phyloP scores from a whole-genome alignment of 2,797 vertebrate genomes.

The Anabacerthia variegaticeps region DNA sequence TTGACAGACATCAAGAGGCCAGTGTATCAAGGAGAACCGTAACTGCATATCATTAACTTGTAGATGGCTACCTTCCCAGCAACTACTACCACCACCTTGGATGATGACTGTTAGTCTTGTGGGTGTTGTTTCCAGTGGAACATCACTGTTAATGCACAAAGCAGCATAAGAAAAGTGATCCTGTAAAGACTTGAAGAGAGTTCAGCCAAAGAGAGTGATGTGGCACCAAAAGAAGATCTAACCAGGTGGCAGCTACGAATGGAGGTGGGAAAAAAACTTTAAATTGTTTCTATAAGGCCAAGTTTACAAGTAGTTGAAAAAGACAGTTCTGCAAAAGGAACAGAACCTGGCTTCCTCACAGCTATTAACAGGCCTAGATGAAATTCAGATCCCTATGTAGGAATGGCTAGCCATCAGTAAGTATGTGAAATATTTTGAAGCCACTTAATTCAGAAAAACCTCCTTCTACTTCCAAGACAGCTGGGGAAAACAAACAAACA shows the following conservation, averaged over 20 bases:
- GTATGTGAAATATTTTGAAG: not conserved
- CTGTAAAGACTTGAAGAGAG: not conserved
- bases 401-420: not conserved
- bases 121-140: not conserved
- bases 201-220: not conserved
- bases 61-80: not conserved
- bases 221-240: not conserved
- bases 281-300: not conserved
- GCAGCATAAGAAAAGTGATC: not conserved
- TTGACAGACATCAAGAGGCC: not conserved
- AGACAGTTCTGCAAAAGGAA: not conserved
- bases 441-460: not conserved
- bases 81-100: not conserved
- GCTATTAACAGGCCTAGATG: not conserved
- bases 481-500: not conserved
- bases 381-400: not conserved
- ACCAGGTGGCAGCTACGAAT: not conserved
- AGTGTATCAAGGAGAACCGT: fast-evolving
- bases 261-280: fast-evolving
- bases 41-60: not conserved
- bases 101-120: not conserved
- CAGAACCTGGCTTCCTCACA: not conserved
- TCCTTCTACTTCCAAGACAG: not conserved
- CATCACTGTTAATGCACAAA: not conserved
- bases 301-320: not conserved